A percentile compares a stretch with the other conserved stretches of the same genome.
phyloP scores from a whole-genome alignment of 2,888 invertebrate species.

The Augiades crinisus region DNA sequence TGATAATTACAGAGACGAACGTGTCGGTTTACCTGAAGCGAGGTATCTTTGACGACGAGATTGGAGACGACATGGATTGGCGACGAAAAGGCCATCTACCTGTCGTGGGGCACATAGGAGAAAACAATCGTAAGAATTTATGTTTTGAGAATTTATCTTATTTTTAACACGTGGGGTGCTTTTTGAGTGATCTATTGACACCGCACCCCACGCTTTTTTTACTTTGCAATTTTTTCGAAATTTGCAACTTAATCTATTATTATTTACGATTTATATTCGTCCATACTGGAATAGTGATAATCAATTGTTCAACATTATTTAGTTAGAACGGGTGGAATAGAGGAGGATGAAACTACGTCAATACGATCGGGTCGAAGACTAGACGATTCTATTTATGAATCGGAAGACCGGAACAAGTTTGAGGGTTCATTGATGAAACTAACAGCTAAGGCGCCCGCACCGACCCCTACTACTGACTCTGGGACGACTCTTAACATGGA shows the following conservation, averaged over 20 bases:
- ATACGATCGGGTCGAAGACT: constrained; percentile 49
- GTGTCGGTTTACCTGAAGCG: constrained; percentile 65
- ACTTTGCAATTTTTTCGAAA: no score
- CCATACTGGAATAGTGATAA: no score
- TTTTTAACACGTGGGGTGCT: neutral
- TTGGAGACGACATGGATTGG: constrained; percentile 50
- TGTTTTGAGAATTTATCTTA: no score
- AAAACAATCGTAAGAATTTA: constrained; percentile 48
- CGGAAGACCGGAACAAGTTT: constrained; percentile 51
- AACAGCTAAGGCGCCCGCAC: constrained; percentile 46
- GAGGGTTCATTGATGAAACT: constrained; percentile 61
- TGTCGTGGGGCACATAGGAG: constrained; percentile 38
- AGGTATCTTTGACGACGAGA: constrained; percentile 65
- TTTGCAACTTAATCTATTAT: no score
- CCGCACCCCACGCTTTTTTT: neutral
- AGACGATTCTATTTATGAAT: constrained; percentile 54
- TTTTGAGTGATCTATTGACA: neutral
- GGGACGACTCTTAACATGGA: constrained; percentile 2
- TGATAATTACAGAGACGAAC: constrained; percentile 56
- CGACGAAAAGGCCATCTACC: constrained; percentile 47
- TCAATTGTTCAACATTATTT: constrained; percentile 2
- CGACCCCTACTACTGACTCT: constrained; percentile 22
- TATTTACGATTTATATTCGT: no score
- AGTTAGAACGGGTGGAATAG: constrained; percentile 44
- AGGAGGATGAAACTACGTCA: constrained; percentile 37